Percentiles rank a stretch among this genome's conserved stretches.
Evolutionary conservation across 2,888 invertebrate genomes (phyloP).

Genomic region (Macrophya annulata): DNA sequence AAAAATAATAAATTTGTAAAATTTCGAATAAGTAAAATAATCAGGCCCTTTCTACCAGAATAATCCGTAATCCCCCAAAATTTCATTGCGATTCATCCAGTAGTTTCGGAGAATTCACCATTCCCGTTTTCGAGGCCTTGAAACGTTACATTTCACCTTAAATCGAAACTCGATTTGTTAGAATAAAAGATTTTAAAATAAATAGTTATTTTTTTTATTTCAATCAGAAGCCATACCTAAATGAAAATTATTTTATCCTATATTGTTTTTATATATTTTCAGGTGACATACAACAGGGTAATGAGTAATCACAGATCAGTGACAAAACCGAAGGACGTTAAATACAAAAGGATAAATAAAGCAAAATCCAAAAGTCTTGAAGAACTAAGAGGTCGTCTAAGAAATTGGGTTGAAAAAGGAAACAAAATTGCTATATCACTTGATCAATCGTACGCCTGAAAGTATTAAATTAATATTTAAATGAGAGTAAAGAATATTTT

Average conservation of each 20-base stretch:
- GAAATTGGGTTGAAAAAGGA: constrained; percentile 93
- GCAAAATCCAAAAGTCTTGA: constrained; percentile 94
- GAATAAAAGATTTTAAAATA: too few species aligned
- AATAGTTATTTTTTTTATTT: too few species aligned
- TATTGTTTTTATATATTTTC: constrained; percentile 60
- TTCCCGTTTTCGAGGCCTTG: too few species aligned
- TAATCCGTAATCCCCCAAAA: too few species aligned
- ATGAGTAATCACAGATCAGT: constrained; percentile 96
- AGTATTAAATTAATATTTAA: constrained; percentile 50
- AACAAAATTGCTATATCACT: constrained; percentile 85
- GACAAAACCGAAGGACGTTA: constrained; percentile 94
- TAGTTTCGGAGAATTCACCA: too few species aligned
- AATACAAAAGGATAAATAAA: constrained; percentile 94
- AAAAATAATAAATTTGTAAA: too few species aligned
- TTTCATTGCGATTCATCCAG: too few species aligned
- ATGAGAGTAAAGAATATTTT: constrained; percentile 41
- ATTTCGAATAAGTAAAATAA: too few species aligned
- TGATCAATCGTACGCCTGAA: constrained; percentile 83
- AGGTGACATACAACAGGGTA: constrained; percentile 90
- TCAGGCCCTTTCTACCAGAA: too few species aligned
- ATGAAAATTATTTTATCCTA: background rate
- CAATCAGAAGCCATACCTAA: background rate
- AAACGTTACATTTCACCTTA: too few species aligned
- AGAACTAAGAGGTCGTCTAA: constrained; percentile 90
- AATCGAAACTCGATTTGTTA: too few species aligned